Evolutionary conservation across 2,888 invertebrate genomes (phyloP).

Genomic region (Hypsopygia costalis): DNA sequence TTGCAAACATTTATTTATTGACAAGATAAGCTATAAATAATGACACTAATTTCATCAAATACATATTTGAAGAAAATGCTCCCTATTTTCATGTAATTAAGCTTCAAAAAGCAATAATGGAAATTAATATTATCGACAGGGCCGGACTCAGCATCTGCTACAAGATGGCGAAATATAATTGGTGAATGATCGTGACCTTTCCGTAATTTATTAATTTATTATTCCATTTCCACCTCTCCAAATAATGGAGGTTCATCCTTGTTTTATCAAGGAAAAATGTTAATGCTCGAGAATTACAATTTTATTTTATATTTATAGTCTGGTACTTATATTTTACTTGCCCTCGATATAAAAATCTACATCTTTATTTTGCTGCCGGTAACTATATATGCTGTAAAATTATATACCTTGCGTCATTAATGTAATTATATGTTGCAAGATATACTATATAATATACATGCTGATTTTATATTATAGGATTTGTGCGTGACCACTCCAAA

Average conservation of each 20-base stretch:
- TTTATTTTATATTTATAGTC: too few relatives aligned
- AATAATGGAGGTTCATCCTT: conserved; percentile 4
- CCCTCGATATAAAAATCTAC: too few relatives aligned
- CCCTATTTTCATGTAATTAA: not conserved
- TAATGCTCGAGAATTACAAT: not conserved
- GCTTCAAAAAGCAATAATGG: not conserved
- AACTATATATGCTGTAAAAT: too few relatives aligned
- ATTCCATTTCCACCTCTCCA: conserved; percentile 2
- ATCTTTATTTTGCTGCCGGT: too few relatives aligned
- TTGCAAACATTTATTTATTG: not conserved
- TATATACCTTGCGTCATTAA: too few relatives aligned
- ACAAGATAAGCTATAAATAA: not conserved
- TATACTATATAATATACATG: too few relatives aligned
- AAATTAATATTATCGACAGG: not conserved
- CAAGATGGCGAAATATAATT: not conserved
- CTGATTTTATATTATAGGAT: too few relatives aligned
- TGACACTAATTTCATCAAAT: not conserved
- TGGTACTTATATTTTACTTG: too few relatives aligned
- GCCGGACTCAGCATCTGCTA: not conserved
- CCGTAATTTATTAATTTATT: conserved; percentile 5
- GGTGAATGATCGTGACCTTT: not conserved
- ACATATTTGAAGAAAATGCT: not conserved
- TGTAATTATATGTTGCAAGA: too few relatives aligned
- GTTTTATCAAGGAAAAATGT: conserved; percentile 4
- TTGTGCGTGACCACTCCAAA: too few relatives aligned